Evolutionary conservation across 1,140 invertebrate genomes (phyloP), one percentile per base, ranked within the genome.

Genomic region (Lepidurus apus): DNA sequence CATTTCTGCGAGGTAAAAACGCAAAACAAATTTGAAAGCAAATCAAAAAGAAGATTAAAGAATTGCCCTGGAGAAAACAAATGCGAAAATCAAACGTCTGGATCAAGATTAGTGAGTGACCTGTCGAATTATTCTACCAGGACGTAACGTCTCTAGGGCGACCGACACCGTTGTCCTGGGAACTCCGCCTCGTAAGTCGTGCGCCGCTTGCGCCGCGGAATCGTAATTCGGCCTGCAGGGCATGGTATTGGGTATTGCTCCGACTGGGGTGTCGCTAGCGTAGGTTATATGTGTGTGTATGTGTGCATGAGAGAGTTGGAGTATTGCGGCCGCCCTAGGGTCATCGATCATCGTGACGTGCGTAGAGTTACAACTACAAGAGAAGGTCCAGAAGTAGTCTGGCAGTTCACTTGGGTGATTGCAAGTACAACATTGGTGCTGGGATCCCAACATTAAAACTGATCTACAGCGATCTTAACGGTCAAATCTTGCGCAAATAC

Each of bases 271-370:
- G 53, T 65, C n/a, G 53, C 53, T 65, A 65, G 53, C 53, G 53
- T 65, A 65, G 53, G 53, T 65, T 65, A 21, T 65, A 65, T 65
- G 53, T 65, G 53, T 65, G 53, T 65, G 21, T 65, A 21, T 65
- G 53, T 65, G 53, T 65, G 21, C 21, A 21, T 21, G 53, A 65
- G 53, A 65, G 53, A 65, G 53, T 65, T 65, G 53, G 53, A 65
- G 53, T 17, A 65, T 65, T 65, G n/a, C 53, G 53, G 53, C 53
- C 53, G 21, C 53, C 53, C 53, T 65, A 9, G 53, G 53, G 53
- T 65, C 53, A 65, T 65, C 53, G n/a, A 65, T 65, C 53, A 65
- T 65, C 53, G 53, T 65, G 53, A 65, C 53, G 53, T 65, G 53
- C 53, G 53, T 65, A 65, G 53, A 13, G 53, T 65, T 65, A 65